Conservation (phyloP, 2,797 vertebrate species). For the Catharus ustulatus region DNA sequence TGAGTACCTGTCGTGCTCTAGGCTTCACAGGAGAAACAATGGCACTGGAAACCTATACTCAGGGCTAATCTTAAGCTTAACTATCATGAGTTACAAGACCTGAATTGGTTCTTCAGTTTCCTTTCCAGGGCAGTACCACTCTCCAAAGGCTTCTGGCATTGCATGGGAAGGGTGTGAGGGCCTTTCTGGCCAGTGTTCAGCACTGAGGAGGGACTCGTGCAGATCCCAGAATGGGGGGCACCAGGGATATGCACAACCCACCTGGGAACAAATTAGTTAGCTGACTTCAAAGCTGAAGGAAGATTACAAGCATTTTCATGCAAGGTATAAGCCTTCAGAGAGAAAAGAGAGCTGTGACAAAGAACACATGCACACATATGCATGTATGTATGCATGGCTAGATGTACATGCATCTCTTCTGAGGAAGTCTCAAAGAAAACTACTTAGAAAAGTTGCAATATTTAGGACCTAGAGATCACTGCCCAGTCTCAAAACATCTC, state of each 20-base stretch:
- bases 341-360: neutral
- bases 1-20: neutral
- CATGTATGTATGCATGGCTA: no score
- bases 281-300: neutral
- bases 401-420: rapidly evolving
- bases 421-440: neutral
- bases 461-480: neutral
- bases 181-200: neutral
- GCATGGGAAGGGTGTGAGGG: neutral
- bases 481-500: neutral
- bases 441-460: neutral
- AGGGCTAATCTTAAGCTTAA: neutral
- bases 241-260: neutral
- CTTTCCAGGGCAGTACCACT: conserved; percentile 9
- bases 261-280: neutral
- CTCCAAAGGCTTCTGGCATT: conserved; percentile 6
- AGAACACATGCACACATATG: neutral
- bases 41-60: conserved; percentile 36
- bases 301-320: neutral
- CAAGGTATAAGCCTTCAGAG: neutral
- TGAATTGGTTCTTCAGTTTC: conserved; percentile 52
- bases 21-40: neutral
- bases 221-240: neutral
- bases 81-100: conserved; percentile 3
- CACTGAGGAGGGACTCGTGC: rapidly evolving